Conservation (phyloP, 53 echinoderm and acorn worm genomes). For the Henricia sp. region DNA sequence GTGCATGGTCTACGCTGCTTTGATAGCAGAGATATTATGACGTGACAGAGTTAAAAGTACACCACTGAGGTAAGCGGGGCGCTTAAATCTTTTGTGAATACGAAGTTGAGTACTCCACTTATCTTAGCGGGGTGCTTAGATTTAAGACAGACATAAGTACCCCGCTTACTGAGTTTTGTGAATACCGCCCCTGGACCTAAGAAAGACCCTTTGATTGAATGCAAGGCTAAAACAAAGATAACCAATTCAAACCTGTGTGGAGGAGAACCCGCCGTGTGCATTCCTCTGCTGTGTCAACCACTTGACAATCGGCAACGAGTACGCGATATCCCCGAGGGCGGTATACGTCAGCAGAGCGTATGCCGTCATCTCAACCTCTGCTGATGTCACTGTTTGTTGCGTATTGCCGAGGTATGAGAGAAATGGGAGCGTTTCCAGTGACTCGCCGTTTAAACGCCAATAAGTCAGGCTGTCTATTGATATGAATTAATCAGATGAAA, state of each 20-base stretch:
- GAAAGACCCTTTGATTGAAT: not conserved
- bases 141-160: too few species aligned
- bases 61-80: too few species aligned
- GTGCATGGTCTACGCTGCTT: too few species aligned
- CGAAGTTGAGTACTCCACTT: too few species aligned
- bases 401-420: constrained; percentile 68
- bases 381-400: constrained; percentile 89
- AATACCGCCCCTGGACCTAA: too few species aligned
- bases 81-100: too few species aligned
- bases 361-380: constrained; percentile 98
- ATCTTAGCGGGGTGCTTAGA: too few species aligned
- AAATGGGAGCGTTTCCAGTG: constrained; percentile 79
- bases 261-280: constrained; percentile 94
- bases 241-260: constrained; percentile 81
- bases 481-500: too few species aligned
- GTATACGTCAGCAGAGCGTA: constrained; percentile 94
- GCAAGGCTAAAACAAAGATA: too few species aligned
- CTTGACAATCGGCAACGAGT: constrained; percentile 93
- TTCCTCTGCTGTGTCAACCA: constrained; percentile 99
- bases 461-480: constrained; percentile 79
- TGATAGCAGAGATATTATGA: too few species aligned
- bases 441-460: constrained; percentile 90
- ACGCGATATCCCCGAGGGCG: constrained; percentile 89
- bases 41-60: too few species aligned
- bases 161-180: too few species aligned